Percentiles rank a stretch among this genome's conserved stretches.
Conservation (phyloP, 1,140 invertebrate species). For the Muscidifurax raptorellus region DNA sequence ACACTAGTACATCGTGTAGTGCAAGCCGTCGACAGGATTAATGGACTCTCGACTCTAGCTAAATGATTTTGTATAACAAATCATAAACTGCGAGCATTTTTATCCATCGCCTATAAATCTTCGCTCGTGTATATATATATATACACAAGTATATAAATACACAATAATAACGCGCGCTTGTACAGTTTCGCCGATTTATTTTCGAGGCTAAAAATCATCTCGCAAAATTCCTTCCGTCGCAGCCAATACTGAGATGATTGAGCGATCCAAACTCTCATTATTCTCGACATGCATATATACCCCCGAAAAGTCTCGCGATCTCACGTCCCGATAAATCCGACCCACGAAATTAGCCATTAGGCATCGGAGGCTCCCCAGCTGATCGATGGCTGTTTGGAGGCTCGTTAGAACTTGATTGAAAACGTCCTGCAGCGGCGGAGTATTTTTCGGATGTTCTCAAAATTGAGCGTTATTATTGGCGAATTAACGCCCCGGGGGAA, state of each 20-base stretch:
- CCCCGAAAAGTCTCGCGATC: background rate
- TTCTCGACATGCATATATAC: background rate
- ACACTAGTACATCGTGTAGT: no score
- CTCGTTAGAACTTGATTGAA: slow-evolving; percentile 29
- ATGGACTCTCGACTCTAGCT: background rate
- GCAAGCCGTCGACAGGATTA: background rate
- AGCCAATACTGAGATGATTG: background rate
- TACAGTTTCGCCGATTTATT: background rate
- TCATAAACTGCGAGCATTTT: background rate
- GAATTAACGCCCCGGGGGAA: background rate
- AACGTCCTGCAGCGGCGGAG: background rate
- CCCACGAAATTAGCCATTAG: background rate
- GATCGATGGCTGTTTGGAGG: slow-evolving; percentile 24
- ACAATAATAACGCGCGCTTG: background rate
- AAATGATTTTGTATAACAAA: background rate
- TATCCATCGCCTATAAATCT: background rate
- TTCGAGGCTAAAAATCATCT: background rate
- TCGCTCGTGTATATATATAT: background rate
- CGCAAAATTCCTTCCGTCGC: no score
- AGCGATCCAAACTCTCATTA: slow-evolving; percentile 9
- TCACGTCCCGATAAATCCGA: background rate
- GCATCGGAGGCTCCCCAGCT: background rate
- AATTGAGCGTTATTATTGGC: slow-evolving; percentile 2
- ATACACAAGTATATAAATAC: background rate
- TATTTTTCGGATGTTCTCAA: background rate